phyloP scores from a whole-genome alignment of 2,113 vertebrate genomes.

The Coryphaenoides rupestris region DNA sequence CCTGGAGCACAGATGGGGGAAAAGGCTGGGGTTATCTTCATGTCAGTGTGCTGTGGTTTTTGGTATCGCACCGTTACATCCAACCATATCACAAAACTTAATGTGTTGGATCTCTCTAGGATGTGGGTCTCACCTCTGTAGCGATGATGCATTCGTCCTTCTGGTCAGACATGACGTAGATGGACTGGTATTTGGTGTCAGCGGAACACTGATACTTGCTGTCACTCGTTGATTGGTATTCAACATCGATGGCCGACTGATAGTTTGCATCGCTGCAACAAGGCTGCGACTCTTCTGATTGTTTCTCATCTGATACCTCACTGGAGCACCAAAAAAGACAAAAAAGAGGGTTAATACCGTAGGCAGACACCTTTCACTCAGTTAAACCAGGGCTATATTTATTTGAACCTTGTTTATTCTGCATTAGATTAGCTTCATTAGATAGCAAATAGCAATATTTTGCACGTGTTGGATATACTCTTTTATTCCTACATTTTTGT shows the following conservation, averaged over 20 bases:
- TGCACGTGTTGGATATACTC: neutral
- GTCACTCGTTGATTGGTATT: slow-evolving; percentile 47
- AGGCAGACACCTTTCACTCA: neutral
- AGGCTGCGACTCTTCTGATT: slow-evolving; percentile 73
- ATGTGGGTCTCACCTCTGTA: slow-evolving; percentile 86
- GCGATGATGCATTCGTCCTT: slow-evolving; percentile 98
- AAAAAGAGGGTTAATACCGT: slow-evolving; percentile 34
- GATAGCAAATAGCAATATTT: neutral
- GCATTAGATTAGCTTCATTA: neutral
- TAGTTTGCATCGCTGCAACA: slow-evolving; percentile 88
- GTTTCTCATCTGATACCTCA: slow-evolving; percentile 80
- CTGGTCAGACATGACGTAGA: slow-evolving; percentile 95
- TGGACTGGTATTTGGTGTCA: slow-evolving; percentile 96
- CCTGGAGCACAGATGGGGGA: slow-evolving; percentile 67
- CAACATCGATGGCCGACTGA: slow-evolving; percentile 71
- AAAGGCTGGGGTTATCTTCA: neutral
- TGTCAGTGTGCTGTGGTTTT: neutral
- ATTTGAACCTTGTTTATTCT: neutral
- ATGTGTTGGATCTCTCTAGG: neutral
- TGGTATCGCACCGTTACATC: neutral
- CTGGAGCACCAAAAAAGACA: slow-evolving; percentile 66
- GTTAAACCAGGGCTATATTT: neutral
- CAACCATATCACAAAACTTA: neutral
- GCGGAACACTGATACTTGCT: slow-evolving; percentile 51
- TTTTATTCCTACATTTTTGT: neutral